These are phyloP conservation scores for Liopterus haemorrhoidalis DNA, from an alignment of 2,888 invertebrate genomes.

Conservation along the genomic window DNA sequence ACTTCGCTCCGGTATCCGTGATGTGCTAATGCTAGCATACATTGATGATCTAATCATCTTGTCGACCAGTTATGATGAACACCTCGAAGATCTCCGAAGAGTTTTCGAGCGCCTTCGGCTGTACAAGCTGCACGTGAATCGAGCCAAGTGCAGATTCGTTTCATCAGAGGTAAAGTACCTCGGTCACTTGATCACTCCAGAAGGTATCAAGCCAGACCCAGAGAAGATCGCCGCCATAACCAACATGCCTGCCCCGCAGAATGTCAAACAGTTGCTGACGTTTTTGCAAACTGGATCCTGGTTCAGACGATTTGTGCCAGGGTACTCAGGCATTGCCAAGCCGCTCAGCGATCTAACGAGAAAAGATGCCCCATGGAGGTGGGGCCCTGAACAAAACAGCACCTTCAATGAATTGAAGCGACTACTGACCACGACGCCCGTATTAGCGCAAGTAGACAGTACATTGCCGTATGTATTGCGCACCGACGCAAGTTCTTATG, in stretches of 20 bases:
- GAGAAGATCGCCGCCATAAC: too few species aligned
- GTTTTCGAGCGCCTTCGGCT: not conserved
- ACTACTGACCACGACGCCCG: not conserved
- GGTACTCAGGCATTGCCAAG: not conserved
- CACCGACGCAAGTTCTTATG: too few species aligned
- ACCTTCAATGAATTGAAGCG: not conserved
- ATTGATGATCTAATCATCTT: constrained; percentile 3
- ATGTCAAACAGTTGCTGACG: not conserved
- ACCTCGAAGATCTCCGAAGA: not conserved
- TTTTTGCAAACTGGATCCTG: not conserved
- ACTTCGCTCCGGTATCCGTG: not conserved
- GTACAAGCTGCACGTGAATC: constrained; percentile 2
- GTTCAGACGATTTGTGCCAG: not conserved
- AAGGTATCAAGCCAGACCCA: too few species aligned
- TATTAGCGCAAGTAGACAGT: not conserved
- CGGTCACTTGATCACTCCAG: not conserved
- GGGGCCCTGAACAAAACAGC: not conserved
- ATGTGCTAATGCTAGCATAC: not conserved
- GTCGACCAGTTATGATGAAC: not conserved
- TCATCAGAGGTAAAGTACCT: not conserved
- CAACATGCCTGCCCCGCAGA: too few species aligned
- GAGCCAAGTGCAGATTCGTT: not conserved
- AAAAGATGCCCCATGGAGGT: not conserved
- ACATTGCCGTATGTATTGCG: too few species aligned
- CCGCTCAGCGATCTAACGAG: not conserved